Conservation (phyloP, 2,888 invertebrate species). For the Agrotis puta region DNA sequence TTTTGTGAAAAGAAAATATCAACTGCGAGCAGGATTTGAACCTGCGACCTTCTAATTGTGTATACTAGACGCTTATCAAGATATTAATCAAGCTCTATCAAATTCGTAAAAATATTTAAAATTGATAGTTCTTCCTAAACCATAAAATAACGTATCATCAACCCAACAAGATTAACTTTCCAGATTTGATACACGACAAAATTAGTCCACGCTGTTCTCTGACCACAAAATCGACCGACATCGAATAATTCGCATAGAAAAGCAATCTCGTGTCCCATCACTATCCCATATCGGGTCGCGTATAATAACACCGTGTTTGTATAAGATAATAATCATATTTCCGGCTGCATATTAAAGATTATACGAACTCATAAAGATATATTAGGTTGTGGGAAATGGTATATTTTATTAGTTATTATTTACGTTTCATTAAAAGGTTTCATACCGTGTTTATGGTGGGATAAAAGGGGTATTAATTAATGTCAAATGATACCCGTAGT, state of each 20-base stretch:
- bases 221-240: conserved; percentile 47
- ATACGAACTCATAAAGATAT: conserved; percentile 86
- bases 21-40: no score
- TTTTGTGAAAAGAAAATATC: no score
- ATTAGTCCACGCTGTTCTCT: conserved; percentile 19
- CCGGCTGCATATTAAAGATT: conserved; percentile 82
- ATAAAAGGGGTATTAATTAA: conserved; percentile 72
- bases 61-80: no score
- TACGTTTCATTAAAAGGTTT: conserved; percentile 82
- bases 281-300: conserved; percentile 74
- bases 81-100: no score
- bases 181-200: conserved; percentile 30
- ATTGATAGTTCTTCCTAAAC: no score
- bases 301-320: conserved; percentile 82
- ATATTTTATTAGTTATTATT: conserved; percentile 86
- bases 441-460: conserved; percentile 66
- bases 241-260: conserved; percentile 63
- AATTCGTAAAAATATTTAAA: no score
- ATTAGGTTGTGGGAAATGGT: conserved; percentile 76
- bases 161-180: conserved; percentile 18
- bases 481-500: conserved; percentile 38
- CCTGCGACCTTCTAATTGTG: no score
- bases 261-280: conserved; percentile 78
- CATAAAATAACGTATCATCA: background rate
- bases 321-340: conserved; percentile 84